A percentile compares a stretch with the other conserved stretches of the same genome.
These are phyloP conservation scores for Disparrhopalites patrizii DNA, from an alignment of 2,888 invertebrate genomes.

Conservation along the genomic window DNA sequence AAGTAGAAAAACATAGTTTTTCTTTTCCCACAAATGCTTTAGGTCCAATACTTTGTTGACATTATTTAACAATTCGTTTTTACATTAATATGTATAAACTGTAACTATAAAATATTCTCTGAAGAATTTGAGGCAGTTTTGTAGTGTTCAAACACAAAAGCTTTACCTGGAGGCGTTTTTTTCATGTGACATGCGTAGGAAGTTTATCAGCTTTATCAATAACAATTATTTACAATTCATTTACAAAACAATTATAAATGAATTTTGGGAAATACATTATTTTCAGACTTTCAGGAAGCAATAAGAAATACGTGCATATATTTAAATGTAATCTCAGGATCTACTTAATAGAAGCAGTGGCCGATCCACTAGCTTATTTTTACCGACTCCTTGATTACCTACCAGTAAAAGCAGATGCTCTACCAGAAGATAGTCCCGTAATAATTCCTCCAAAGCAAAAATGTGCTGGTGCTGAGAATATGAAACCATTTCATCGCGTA, in stretches of 20 bases:
- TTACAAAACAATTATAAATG: constrained; percentile 80
- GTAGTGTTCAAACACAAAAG: constrained; percentile 87
- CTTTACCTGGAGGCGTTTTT: constrained; percentile 79
- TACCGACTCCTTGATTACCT: constrained; percentile 96
- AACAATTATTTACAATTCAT: constrained; percentile 81
- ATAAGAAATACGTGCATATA: too few relatives aligned
- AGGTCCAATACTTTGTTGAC: too few relatives aligned
- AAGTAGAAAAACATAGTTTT: too few relatives aligned
- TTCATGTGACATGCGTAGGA: constrained; percentile 94
- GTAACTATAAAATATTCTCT: constrained; percentile 95
- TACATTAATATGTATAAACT: constrained; percentile 53
- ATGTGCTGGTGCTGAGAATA: constrained; percentile 62
- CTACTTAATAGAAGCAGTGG: constrained; percentile 80
- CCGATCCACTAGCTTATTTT: constrained; percentile 94
- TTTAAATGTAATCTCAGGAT: constrained; percentile 90
- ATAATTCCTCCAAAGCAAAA: constrained; percentile 72
- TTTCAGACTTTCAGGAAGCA: too few relatives aligned
- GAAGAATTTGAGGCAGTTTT: constrained; percentile 84
- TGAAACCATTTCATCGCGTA: not conserved
- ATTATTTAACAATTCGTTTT: not conserved
- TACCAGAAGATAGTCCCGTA: constrained; percentile 85
- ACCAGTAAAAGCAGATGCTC: constrained; percentile 88
- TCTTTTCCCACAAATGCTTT: too few relatives aligned
- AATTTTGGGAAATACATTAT: too few relatives aligned
- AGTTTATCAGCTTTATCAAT: constrained; percentile 98